phyloP scores from a whole-genome alignment of 2,113 vertebrate species.

The Progne subis region DNA sequence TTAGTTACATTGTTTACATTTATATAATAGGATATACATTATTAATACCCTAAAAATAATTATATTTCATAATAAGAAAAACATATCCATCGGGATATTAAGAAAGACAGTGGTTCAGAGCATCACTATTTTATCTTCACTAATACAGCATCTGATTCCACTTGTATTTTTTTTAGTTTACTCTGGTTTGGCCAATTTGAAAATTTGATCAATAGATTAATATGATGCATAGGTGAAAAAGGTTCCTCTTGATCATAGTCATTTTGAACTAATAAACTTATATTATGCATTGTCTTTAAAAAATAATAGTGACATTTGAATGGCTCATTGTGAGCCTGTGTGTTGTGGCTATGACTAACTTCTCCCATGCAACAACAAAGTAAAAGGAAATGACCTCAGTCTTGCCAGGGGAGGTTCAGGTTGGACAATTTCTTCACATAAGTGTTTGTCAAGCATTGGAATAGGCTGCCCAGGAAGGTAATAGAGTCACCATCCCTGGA shows the following conservation, averaged over 20 bases:
- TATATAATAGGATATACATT: background rate
- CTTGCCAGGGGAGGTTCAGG: background rate
- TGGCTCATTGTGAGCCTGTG: background rate
- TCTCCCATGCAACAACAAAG: background rate
- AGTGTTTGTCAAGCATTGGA: background rate
- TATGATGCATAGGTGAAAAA: background rate
- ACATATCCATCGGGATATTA: background rate
- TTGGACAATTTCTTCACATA: background rate
- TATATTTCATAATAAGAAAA: background rate
- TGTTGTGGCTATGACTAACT: background rate
- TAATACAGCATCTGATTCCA: background rate
- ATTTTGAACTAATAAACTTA: background rate
- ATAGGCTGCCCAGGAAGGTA: background rate
- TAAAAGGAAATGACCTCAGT: background rate
- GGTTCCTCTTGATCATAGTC: background rate
- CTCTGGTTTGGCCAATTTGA: background rate
- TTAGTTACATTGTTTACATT: background rate
- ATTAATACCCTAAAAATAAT: background rate
- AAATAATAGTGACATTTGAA: background rate
- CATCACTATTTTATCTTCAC: background rate
- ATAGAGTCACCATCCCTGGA: background rate
- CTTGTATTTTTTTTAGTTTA: background rate
- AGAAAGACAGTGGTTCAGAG: background rate
- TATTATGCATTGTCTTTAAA: background rate
- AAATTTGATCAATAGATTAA: background rate